Evolutionary conservation across 2,888 invertebrate genomes (phyloP), one percentile per base, ranked within the genome.

Genomic region (Euclidia mi): DNA sequence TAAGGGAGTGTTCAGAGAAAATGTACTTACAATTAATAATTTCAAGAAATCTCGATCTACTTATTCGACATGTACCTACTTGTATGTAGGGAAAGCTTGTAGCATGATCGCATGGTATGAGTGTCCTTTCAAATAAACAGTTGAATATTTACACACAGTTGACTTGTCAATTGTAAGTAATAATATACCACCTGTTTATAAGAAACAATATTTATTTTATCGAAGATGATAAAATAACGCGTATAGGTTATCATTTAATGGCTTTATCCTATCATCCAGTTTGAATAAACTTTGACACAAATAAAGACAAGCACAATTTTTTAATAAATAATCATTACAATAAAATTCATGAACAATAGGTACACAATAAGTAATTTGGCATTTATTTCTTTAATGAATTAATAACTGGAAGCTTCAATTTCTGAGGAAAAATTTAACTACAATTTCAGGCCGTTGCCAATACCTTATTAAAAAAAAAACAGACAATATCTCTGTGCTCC

Each of bases 31-130:
- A 87, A 81, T 89, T 91, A 91, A 82, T 85, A 91, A 89, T 87
- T 88, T 88, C 85, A 89, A 92, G 88, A 90, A 89, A 88, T 83
- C 79, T 89, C 77, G 78, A 90, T 88, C 91, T 92, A 92, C 90
- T 88, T 87, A 88, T 72, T 84, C 77, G 84, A 86, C 82, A 87
- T 85, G 82, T 84, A 86, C 87, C 86, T 88, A 91, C 88, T 74
- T 75, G 73, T 81, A 77, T 82, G 89, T 88, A 91, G 91, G 88
- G 78, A 92, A n/a, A 93, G 92, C 92, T 79, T 85, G 82, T 88
- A 92, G 93, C 93, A 91, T 91, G 92, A 92, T 88, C 78, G 82
- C 67, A 88, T 87, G 68, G 57, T 49, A 63, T 75, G 89, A 76
- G 62, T 65, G 63, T 65, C 32, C 49, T 58, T 60, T 63, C 55